These are phyloP conservation scores for Hypomecis punctinalis DNA, from an alignment of 2,888 invertebrate genomes.

Conservation along the genomic window DNA sequence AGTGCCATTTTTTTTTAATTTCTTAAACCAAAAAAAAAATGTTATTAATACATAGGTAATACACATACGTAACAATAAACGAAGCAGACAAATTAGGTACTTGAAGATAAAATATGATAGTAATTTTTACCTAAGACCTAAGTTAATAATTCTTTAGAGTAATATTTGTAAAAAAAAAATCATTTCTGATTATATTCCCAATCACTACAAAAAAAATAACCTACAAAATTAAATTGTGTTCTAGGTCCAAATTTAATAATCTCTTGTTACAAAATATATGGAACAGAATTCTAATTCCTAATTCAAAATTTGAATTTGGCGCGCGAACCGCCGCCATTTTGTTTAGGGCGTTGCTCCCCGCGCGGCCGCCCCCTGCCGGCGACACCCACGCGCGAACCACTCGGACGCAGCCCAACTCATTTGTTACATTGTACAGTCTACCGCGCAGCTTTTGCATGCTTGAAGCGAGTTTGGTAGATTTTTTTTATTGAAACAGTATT, in stretches of 20 bases:
- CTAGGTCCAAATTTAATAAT: background rate
- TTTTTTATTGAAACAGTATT: background rate
- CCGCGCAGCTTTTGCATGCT: conserved; percentile 63
- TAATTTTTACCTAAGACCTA: too few species aligned
- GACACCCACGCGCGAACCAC: conserved; percentile 78
- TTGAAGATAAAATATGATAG: too few species aligned
- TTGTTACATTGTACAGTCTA: conserved; percentile 77
- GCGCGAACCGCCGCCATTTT: conserved; percentile 85
- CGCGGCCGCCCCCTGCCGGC: conserved; percentile 80
- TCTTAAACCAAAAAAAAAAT: too few species aligned
- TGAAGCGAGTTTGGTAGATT: background rate
- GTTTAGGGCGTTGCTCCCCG: conserved; percentile 84
- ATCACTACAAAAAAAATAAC: background rate
- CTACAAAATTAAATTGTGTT: background rate
- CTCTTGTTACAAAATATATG: background rate
- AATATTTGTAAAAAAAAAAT: too few species aligned
- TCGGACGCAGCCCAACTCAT: conserved; percentile 84
- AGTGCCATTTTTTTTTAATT: too few species aligned
- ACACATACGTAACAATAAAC: too few species aligned
- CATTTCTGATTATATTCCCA: background rate
- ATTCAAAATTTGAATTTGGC: conserved; percentile 81
- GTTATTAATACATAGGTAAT: too few species aligned
- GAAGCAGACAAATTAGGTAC: too few species aligned
- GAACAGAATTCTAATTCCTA: background rate
- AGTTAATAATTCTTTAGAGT: too few species aligned